Evolutionary conservation across 2,113 vertebrate genomes (phyloP).

Genomic region (Odocoileus hemionus): DNA sequence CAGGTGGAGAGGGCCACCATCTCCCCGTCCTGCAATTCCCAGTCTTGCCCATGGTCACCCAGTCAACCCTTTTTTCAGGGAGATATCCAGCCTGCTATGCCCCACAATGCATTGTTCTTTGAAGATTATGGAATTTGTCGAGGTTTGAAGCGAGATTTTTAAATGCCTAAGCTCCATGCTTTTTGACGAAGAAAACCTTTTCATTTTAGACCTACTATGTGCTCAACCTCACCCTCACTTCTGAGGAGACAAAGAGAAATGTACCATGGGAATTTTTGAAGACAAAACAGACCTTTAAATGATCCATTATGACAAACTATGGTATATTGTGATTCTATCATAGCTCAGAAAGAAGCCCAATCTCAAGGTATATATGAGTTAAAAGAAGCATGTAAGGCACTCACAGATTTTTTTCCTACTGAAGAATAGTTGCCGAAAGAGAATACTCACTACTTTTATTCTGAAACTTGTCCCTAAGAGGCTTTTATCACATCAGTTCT

Average conservation of each 20-base stretch:
- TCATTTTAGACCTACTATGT: background rate
- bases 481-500: background rate
- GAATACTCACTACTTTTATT: background rate
- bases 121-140: background rate
- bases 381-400: accelerated
- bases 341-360: background rate
- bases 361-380: background rate
- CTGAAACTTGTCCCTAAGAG: background rate
- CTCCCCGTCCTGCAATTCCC: background rate
- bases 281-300: background rate
- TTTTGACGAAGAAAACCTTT: background rate
- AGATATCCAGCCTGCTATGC: background rate
- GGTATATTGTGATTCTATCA: background rate
- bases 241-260: background rate
- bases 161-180: background rate
- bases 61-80: background rate
- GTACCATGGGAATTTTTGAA: background rate
- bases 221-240: background rate
- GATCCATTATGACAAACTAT: too few relatives aligned
- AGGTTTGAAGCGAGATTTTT: background rate
- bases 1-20: accelerated
- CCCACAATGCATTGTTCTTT: background rate
- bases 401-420: background rate
- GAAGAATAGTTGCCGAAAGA: background rate
- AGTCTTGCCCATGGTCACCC: background rate